Conservation (phyloP, 2,113 vertebrate species). For the Chrysemys picta region DNA sequence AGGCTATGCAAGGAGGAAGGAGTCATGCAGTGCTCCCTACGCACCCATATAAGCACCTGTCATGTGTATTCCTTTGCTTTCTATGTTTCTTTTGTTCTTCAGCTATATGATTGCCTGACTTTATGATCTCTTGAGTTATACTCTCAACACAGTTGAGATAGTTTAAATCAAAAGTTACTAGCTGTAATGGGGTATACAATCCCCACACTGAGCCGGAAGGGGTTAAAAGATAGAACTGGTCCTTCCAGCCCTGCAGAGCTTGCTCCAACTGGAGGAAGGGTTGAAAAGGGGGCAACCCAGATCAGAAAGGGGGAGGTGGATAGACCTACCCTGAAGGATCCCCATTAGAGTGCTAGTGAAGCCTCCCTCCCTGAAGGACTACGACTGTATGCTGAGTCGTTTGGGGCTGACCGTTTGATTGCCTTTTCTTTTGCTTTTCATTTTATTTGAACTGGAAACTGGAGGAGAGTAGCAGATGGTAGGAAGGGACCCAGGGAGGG, state of each 20-base stretch:
- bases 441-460: background rate
- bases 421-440: background rate
- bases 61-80: background rate
- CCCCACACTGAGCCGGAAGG: background rate
- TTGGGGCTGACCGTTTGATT: background rate
- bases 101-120: constrained; percentile 20
- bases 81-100: background rate
- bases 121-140: constrained; percentile 51
- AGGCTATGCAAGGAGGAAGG: background rate
- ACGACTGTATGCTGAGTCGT: background rate
- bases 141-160: constrained; percentile 30
- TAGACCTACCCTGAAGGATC: background rate
- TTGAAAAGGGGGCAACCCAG: background rate
- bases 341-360: background rate
- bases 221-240: background rate
- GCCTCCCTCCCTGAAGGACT: background rate
- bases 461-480: background rate
- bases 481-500: background rate
- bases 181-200: background rate
- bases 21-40: background rate
- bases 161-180: constrained; percentile 57
- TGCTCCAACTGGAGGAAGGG: background rate
- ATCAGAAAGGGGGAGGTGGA: background rate
- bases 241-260: background rate
- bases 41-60: background rate